Evolutionary conservation across 2,888 invertebrate genomes (phyloP).

Genomic region (Agrochola litura): DNA sequence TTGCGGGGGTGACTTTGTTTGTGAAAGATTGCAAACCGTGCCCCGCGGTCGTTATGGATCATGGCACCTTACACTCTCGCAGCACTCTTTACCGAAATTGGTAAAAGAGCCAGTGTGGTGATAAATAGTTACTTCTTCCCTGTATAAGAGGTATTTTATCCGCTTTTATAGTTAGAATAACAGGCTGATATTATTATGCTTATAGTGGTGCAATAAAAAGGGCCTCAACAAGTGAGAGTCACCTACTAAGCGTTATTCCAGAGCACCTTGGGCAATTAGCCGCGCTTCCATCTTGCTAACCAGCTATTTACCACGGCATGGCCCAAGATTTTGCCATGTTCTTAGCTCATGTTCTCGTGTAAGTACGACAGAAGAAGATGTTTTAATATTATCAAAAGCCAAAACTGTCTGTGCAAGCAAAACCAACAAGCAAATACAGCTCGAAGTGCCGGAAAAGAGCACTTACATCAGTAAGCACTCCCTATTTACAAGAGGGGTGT

Average conservation of each 20-base stretch:
- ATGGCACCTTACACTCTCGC: not conserved
- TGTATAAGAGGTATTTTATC: not conserved
- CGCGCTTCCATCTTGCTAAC: too few relatives aligned
- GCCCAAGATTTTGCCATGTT: not conserved
- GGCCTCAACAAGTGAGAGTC: too few relatives aligned
- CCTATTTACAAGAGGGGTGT: conserved; percentile 40
- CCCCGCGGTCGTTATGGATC: conserved; percentile 6
- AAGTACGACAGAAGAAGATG: not conserved
- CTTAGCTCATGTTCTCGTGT: not conserved
- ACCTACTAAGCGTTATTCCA: too few relatives aligned
- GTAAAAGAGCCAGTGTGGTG: not conserved
- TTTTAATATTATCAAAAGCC: not conserved
- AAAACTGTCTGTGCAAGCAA: conserved; percentile 29
- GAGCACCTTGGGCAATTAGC: not conserved
- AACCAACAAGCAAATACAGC: conserved; percentile 43
- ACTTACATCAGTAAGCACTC: conserved; percentile 58
- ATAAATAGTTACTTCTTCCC: not conserved
- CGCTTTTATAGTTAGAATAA: not conserved
- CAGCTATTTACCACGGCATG: not conserved
- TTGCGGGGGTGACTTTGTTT: conserved; percentile 14
- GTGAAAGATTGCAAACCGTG: conserved; percentile 19
- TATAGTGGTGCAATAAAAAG: too few relatives aligned
- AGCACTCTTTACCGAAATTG: not conserved
- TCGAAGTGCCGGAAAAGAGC: conserved; percentile 59
- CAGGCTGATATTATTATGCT: too few relatives aligned